Percentiles rank a stretch among this genome's conserved stretches.
Evolutionary conservation across 2,888 invertebrate genomes (phyloP).

Genomic region (Endomychus coccineus): DNA sequence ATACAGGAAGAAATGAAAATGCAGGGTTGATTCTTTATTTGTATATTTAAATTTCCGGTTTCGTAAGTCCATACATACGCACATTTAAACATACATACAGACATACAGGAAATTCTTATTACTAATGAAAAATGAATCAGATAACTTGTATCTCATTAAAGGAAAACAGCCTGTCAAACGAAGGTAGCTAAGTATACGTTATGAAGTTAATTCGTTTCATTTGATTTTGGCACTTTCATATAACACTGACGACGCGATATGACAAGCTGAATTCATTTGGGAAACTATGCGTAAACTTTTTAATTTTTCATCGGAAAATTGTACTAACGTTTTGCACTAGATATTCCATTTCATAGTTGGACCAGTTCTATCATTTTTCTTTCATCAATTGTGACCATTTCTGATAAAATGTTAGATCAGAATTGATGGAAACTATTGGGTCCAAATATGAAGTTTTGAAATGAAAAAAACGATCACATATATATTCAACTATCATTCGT

Average conservation of each 20-base stretch:
- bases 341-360: conserved; percentile 4
- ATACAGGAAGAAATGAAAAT: too few species aligned
- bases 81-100: conserved; percentile 44
- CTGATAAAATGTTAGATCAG: too few species aligned
- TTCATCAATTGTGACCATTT: too few species aligned
- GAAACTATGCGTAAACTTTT: conserved; percentile 11
- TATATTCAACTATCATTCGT: too few species aligned
- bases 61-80: conserved; percentile 43
- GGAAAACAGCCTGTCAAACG: conserved; percentile 13
- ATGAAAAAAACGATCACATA: too few species aligned
- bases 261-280: conserved; percentile 24
- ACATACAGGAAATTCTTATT: conserved; percentile 42
- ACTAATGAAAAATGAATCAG: conserved; percentile 26
- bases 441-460: too few species aligned
- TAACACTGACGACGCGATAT: conserved; percentile 15
- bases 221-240: conserved; percentile 26
- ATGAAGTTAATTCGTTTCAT: conserved; percentile 31
- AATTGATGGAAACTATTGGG: too few species aligned
- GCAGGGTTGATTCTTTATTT: conserved; percentile 24
- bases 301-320: conserved; percentile 15
- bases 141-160: too few species aligned
- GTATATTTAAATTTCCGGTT: conserved; percentile 42
- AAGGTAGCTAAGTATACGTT: conserved; percentile 23
- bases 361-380: too few species aligned
- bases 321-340: conserved; percentile 19